Percentiles rank a stretch among this genome's conserved stretches.
phyloP scores from a whole-genome alignment of 2,113 vertebrate species.

The Panthera uncia region DNA sequence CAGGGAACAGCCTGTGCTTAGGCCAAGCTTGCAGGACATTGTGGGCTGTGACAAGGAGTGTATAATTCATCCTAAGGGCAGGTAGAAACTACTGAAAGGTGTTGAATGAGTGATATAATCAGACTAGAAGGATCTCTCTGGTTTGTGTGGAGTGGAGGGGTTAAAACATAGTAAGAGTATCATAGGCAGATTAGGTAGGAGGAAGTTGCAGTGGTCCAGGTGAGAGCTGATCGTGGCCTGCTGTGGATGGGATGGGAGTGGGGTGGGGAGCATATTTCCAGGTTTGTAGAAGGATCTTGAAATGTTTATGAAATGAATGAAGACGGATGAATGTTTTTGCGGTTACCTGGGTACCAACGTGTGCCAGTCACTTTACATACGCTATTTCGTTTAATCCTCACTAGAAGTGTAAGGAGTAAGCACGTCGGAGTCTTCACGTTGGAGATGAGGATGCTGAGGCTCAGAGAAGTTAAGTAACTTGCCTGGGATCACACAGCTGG shows the following conservation, averaged over 20 bases:
- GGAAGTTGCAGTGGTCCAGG: not conserved
- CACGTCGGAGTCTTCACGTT: not conserved
- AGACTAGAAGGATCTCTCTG: not conserved
- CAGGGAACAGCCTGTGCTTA: not conserved
- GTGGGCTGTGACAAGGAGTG: not conserved
- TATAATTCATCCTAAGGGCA: slow-evolving; percentile 39
- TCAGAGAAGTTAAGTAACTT: not conserved
- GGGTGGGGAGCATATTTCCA: not conserved
- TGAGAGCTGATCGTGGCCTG: not conserved
- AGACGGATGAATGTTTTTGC: not conserved
- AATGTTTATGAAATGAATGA: not conserved
- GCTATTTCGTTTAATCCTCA: not conserved
- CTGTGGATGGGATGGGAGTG: not conserved
- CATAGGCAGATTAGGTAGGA: not conserved
- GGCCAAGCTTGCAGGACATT: not conserved
- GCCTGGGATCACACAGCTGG: not conserved
- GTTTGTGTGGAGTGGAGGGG: not conserved
- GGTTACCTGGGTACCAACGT: not conserved
- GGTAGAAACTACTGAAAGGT: slow-evolving; percentile 35
- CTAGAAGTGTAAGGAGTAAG: not conserved
- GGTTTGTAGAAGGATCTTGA: slow-evolving; percentile 1
- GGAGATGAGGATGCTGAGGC: not conserved
- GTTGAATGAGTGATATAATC: not conserved
- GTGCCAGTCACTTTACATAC: not conserved
- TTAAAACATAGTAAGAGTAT: not conserved